Percentiles rank a stretch among this genome's conserved stretches.
These are phyloP conservation scores for Pterois miles DNA, from an alignment of 2,797 vertebrate species.

Conservation along the genomic window DNA sequence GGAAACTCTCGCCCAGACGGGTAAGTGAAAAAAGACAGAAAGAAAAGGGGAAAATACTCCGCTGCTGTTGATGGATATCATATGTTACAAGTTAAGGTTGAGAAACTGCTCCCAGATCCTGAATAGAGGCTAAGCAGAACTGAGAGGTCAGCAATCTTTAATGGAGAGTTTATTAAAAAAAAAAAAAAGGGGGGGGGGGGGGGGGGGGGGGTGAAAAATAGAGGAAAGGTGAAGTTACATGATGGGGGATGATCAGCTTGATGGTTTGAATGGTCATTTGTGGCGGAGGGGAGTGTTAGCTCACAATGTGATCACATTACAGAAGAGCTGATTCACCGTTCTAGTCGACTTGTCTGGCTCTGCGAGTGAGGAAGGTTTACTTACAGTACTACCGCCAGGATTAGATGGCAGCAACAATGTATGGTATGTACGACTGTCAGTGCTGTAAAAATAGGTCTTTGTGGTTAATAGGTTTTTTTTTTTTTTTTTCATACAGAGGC, in stretches of 20 bases:
- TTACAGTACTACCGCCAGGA: background rate
- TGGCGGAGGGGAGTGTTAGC: constrained; percentile 16
- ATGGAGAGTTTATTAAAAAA: background rate
- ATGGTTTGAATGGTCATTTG: constrained; percentile 30
- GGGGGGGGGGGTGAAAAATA: background rate
- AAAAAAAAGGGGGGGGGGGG: too few species aligned
- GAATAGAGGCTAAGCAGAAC: constrained; percentile 54
- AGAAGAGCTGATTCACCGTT: constrained; percentile 63
- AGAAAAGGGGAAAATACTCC: constrained; percentile 20
- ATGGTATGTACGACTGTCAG: background rate
- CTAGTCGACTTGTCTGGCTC: constrained; percentile 17
- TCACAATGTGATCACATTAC: constrained; percentile 33
- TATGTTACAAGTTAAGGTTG: constrained; percentile 81
- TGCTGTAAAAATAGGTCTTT: constrained; percentile 36
- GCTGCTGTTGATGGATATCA: constrained; percentile 81
- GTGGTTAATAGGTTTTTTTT: constrained; percentile 24
- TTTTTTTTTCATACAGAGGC: constrained; percentile 25
- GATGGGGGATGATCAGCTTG: background rate
- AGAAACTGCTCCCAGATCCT: constrained; percentile 83
- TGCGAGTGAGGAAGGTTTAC: background rate
- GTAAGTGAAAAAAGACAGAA: constrained; percentile 86
- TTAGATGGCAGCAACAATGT: background rate
- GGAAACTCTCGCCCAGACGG: constrained; percentile 85
- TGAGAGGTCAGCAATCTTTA: constrained; percentile 9
- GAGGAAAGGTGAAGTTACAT: constrained; percentile 28